A percentile compares a stretch with the other conserved stretches of the same genome.
Conservation (phyloP, 2,888 invertebrate genomes). For the Eupeodes luniger region DNA sequence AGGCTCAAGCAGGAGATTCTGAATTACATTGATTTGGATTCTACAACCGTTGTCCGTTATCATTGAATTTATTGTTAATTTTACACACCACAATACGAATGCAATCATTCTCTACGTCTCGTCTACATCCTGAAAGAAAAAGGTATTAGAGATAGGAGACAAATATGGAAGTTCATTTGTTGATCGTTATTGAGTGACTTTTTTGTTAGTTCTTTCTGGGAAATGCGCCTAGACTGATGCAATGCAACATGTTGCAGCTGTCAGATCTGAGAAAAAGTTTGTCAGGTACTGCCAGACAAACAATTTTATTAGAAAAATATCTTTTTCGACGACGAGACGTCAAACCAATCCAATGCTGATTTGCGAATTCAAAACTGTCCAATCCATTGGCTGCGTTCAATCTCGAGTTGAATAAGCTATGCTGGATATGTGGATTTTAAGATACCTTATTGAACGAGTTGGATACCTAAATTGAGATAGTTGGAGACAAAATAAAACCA, state of each 20-base stretch:
- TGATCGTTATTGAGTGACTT: slow-evolving; percentile 41
- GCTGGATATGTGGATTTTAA: too few relatives aligned
- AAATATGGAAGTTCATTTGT: background rate
- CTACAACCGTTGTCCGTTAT: slow-evolving; percentile 15
- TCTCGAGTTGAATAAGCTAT: too few relatives aligned
- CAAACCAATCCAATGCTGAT: too few relatives aligned
- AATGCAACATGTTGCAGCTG: slow-evolving; percentile 25
- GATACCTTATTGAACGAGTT: too few relatives aligned
- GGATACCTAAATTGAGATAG: too few relatives aligned
- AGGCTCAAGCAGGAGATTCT: background rate
- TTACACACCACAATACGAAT: background rate
- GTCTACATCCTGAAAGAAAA: background rate
- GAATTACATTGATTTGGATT: background rate
- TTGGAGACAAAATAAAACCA: too few relatives aligned
- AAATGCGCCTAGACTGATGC: background rate
- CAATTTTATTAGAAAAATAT: background rate
- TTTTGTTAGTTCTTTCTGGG: background rate
- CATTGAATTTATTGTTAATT: background rate
- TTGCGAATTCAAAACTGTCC: too few relatives aligned
- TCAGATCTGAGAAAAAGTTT: background rate
- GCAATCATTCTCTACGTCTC: too few relatives aligned
- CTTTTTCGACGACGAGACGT: too few relatives aligned
- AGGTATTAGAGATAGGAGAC: background rate
- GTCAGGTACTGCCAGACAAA: background rate
- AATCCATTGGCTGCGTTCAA: too few relatives aligned